phyloP scores from a whole-genome alignment of 2,113 vertebrate species.

The Odocoileus hemionus region DNA sequence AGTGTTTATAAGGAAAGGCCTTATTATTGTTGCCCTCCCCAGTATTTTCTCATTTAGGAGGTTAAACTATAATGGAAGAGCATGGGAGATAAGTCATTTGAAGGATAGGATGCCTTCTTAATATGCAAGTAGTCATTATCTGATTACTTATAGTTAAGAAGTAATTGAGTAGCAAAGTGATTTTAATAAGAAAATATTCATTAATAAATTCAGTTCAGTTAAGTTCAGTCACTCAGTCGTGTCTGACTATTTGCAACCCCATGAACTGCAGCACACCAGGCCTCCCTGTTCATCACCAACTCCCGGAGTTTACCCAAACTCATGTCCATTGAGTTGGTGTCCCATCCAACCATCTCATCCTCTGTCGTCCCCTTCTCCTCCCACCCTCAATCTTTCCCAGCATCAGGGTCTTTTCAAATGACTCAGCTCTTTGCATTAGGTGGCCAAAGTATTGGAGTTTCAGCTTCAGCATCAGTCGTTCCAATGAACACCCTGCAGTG shows the following conservation, averaged over 20 bases:
- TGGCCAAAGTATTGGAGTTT: not conserved
- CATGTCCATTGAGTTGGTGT: not conserved
- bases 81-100: not conserved
- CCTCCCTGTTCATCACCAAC: not conserved
- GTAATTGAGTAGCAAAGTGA: not conserved
- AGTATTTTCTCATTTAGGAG: not conserved
- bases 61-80: not conserved
- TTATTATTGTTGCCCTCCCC: not conserved
- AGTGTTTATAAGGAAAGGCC: not conserved
- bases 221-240: not conserved
- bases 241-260: rapidly evolving
- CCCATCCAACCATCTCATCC: not conserved
- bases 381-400: not conserved
- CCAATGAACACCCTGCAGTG: too few species aligned
- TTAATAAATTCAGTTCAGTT: not conserved
- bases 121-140: not conserved
- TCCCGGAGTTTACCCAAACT: not conserved
- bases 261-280: rapidly evolving
- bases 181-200: not conserved
- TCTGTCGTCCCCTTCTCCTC: not conserved
- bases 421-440: not conserved
- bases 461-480: not conserved
- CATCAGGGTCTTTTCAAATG: not conserved
- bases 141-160: not conserved
- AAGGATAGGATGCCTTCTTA: not conserved